phyloP scores from a whole-genome alignment of 2,888 invertebrate genomes.

The Crepidodera aurea region DNA sequence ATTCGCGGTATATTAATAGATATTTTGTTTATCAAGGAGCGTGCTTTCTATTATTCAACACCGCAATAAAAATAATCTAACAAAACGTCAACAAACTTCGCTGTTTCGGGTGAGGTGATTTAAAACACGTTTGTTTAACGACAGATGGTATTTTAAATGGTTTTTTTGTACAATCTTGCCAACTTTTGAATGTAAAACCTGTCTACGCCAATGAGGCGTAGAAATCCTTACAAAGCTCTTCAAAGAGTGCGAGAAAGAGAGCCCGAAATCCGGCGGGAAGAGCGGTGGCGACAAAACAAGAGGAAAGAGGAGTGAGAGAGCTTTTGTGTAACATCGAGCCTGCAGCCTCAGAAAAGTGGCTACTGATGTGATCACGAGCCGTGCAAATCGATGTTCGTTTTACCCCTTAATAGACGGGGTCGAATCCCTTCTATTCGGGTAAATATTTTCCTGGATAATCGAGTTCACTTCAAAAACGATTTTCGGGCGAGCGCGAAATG shows the following conservation, averaged over 20 bases:
- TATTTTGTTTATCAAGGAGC: no score
- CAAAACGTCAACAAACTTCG: no score
- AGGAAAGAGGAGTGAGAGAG: conserved; percentile 30
- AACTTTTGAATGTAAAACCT: no score
- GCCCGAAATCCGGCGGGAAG: conserved; percentile 24
- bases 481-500: conserved; percentile 2
- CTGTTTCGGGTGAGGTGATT: no score
- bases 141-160: no score
- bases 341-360: conserved; percentile 58
- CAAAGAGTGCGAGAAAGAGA: conserved; percentile 29
- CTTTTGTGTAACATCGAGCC: conserved; percentile 55
- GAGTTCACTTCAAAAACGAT: conserved; percentile 20
- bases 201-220: conserved; percentile 17
- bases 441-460: conserved; percentile 28
- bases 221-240: conserved; percentile 15
- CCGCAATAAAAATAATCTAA: no score
- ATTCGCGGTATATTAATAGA: neutral
- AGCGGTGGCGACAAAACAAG: conserved; percentile 21
- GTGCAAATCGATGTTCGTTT: conserved; percentile 61
- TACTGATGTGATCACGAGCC: conserved; percentile 61
- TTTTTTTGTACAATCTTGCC: no score
- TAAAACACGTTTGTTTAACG: no score
- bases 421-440: conserved; percentile 30
- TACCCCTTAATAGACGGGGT: conserved; percentile 49
- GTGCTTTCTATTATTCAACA: no score